Base-by-base conservation (phyloP, 1,140 invertebrate genomes). In the Batillaria attramentaria region DNA sequence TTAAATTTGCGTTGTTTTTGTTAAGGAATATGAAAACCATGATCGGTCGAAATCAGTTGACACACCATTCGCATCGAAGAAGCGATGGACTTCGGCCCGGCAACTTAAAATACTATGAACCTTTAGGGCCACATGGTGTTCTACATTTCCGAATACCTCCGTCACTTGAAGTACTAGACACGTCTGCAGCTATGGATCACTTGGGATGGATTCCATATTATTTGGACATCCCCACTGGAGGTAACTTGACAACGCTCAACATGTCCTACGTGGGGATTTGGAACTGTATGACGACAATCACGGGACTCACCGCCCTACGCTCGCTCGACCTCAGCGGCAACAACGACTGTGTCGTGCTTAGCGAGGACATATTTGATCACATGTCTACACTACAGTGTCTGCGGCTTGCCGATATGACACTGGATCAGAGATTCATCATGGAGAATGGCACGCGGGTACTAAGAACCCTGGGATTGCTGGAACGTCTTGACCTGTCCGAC, bases 291-390 rank as follows among this genome's bases (percentile, higher is more conserved):
- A 24, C 18, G 2, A 37, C 50, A 28, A 6, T 73, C 54, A 54
- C 54, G 5, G 72, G 72, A 57, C 54, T 73, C n/a, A 73, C 43
- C 46, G 35, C 8, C 54, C 37, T 73, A 24, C 28, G 39, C 13
- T 31, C 28, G 3, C n/a, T 73, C 3, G 54, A 39, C 35, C 31
- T 73, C 72, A 73, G 72, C 28, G 72, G 72, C 31, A 73, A 60
- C 37, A 46, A 37, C 46, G n/a, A n/a, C n/a, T 73, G 72, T 33
- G n/a, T 20, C 50, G 50, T 57, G 2, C 28, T 73, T 28, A 50
- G 72, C 13, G 33, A 54, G 10, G 6, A 5, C n/a, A 3, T 73
- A 5, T 73, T 73, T 37, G 3, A 57, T 10, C 54, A 73, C 46
- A 57, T 54, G 46, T 1, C 72, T 4, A 73, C 43, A 13, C 50